These are phyloP conservation scores for Nipponacmea schrenckii DNA, from an alignment of 2,888 invertebrate species.

Conservation along the genomic window DNA sequence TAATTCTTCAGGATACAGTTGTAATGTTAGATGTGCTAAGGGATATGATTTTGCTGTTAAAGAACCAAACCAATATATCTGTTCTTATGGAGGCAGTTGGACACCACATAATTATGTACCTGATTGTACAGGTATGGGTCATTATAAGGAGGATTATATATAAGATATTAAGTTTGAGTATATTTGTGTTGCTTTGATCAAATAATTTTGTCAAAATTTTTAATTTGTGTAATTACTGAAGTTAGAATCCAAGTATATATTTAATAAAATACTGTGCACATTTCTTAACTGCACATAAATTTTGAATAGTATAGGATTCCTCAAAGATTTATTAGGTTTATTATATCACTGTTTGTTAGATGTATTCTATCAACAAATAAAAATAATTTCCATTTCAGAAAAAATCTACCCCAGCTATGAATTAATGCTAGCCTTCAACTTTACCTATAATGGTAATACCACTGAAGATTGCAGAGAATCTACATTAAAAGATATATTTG, in stretches of 20 bases:
- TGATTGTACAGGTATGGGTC: slow-evolving; percentile 41
- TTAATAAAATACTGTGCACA: no score
- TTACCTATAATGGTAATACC: slow-evolving; percentile 28
- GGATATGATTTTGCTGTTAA: slow-evolving; percentile 32
- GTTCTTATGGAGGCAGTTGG: slow-evolving; percentile 40
- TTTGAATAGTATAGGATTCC: no score
- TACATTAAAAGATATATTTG: slow-evolving; percentile 9
- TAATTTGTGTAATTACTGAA: no score
- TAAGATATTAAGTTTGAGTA: neutral
- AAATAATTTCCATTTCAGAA: slow-evolving; percentile 20
- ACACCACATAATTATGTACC: slow-evolving; percentile 39
- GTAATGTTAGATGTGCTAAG: slow-evolving; percentile 32
- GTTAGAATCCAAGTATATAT: no score
- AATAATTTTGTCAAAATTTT: no score
- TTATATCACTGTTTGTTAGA: no score
- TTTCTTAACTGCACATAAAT: no score
- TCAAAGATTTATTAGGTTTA: no score
- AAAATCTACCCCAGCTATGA: slow-evolving; percentile 32
- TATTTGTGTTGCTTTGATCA: no score
- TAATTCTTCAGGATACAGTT: slow-evolving; percentile 27
- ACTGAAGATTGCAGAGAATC: slow-evolving; percentile 17
- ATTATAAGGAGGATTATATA: slow-evolving; percentile 1
- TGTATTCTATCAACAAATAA: no score
- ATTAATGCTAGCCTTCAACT: slow-evolving; percentile 24
- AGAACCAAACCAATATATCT: slow-evolving; percentile 37